Evolutionary conservation across 2,888 invertebrate genomes (phyloP).

Genomic region (Malachius bipustulatus): DNA sequence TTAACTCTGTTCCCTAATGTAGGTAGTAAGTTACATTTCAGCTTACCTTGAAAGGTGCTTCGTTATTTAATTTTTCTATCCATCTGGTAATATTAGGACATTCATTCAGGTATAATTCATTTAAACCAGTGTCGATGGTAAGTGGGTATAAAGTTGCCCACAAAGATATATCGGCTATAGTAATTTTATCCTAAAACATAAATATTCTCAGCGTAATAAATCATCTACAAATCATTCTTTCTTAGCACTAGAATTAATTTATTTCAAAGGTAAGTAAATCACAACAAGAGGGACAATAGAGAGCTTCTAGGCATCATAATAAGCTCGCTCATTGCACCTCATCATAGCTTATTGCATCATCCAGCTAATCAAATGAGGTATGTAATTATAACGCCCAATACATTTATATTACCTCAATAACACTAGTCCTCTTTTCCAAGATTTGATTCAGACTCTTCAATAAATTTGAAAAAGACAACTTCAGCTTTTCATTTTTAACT

Average conservation of each 20-base stretch:
- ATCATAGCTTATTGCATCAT: too few relatives aligned
- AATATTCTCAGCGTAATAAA: too few relatives aligned
- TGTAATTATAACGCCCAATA: too few relatives aligned
- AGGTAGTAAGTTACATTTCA: too few relatives aligned
- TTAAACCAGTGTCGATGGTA: constrained; percentile 44
- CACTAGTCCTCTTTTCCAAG: constrained; percentile 42
- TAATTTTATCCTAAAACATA: constrained; percentile 47
- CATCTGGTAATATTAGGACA: constrained; percentile 46
- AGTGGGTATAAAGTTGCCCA: constrained; percentile 64
- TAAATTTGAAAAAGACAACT: constrained; percentile 43
- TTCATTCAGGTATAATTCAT: constrained; percentile 43
- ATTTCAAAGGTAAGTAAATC: too few relatives aligned
- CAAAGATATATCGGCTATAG: constrained; percentile 57
- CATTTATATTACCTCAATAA: constrained; percentile 27
- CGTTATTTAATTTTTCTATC: constrained; percentile 45
- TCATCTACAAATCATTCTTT: too few relatives aligned
- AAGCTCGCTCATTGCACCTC: too few relatives aligned
- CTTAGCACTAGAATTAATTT: too few relatives aligned
- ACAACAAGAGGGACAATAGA: too few relatives aligned
- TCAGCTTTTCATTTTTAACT: constrained; percentile 41
- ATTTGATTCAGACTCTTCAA: constrained; percentile 46
- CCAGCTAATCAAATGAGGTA: too few relatives aligned
- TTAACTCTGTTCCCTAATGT: too few relatives aligned
- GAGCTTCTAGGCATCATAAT: too few relatives aligned
- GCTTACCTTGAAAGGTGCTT: background rate